Evolutionary conservation across 1,140 invertebrate genomes (phyloP), one percentile per base, ranked within the genome.

Genomic region (Drosophila sp.): DNA sequence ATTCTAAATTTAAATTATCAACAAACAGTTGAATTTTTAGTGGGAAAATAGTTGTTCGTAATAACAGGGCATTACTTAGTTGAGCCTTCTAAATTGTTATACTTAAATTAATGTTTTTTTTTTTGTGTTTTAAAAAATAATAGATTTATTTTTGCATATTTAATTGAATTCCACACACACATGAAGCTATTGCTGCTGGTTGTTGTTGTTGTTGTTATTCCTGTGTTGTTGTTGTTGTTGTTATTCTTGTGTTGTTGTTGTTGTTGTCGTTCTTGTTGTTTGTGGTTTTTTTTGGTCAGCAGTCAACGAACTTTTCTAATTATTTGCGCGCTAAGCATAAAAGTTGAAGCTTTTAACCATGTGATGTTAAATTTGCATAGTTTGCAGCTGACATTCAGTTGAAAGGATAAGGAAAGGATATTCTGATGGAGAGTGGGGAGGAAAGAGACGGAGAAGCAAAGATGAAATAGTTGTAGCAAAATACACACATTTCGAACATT

Each of bases 101-200:
- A 5, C 16, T 38, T 46, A 6, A 18, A 7, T n/a, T 51, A 27
- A 57, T 36, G 70, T 46, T 62, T 29, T 25, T 77, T 53, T 50
- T 7, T 25, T 73, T 34, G 56, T 50, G 54, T 18, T 56, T 27
- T 9, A 8, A 29, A 66, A 71, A 45, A 65, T 62, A 71, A 71
- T 65, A 50, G 59, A 57, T 79, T 80, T 75, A 79, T 61, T 78
- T 78, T 79, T 71, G 76, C 59, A 80, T 80, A 75, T 80, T 79
- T 79, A 80, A 80, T 79, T 80, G 71, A 69, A 76, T 65, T 72
- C 46, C 62, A 43, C 50, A 41, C 64, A 50, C 65, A 73, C 64
- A 62, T 56, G 62, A 45, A 54, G 61, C 29, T 40, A 41, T 29
- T 29, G 59, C 46, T 51, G 9, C 13, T 38, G 38, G 8, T 9